phyloP scores from a whole-genome alignment of 2,113 vertebrate species.

The Drymodes brunneopygia region DNA sequence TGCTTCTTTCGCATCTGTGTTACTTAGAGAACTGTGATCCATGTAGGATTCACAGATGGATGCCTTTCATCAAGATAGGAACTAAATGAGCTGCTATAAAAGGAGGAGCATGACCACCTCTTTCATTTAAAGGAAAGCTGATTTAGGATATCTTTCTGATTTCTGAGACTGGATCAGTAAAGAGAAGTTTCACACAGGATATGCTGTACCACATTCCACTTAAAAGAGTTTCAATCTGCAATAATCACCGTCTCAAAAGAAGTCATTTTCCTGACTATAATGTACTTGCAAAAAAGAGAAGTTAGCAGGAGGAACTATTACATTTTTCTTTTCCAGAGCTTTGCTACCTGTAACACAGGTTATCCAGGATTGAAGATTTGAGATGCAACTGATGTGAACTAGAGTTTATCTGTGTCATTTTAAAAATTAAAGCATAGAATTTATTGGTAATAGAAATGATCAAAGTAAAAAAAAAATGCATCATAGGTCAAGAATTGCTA shows the following conservation, averaged over 20 bases:
- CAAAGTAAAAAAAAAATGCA: neutral
- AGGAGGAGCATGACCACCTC: neutral
- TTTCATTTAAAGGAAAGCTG: neutral
- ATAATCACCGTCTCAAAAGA: neutral
- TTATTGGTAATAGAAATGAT: neutral
- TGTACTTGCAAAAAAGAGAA: neutral
- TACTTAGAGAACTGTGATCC: neutral
- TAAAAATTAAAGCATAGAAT: neutral
- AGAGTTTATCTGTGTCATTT: neutral
- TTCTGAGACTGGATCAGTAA: neutral
- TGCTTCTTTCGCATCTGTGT: neutral
- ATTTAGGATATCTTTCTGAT: neutral
- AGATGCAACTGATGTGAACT: neutral
- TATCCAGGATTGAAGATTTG: neutral
- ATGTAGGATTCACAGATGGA: neutral
- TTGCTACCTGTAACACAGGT: neutral
- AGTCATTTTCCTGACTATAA: neutral
- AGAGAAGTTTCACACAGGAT: neutral
- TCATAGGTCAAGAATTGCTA: neutral
- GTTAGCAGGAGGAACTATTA: neutral
- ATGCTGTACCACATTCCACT: neutral
- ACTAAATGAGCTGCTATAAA: neutral
- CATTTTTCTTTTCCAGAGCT: neutral
- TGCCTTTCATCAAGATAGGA: neutral
- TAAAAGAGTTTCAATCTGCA: neutral